Evolutionary conservation across 2,113 vertebrate genomes (phyloP).

Genomic region (Alaudala cheleensis): DNA sequence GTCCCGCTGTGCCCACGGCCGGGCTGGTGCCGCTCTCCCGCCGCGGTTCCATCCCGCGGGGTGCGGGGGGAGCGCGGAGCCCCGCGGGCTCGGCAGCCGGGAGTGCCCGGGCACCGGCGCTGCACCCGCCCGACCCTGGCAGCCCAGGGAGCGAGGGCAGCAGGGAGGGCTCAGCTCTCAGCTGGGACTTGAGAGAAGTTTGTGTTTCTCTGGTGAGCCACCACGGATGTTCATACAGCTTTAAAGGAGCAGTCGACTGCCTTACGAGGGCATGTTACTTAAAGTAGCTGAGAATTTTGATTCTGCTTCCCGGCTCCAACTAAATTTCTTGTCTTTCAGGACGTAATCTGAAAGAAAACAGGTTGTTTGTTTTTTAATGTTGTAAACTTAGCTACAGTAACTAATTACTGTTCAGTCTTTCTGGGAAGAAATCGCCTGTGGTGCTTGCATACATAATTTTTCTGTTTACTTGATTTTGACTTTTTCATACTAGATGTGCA

Average conservation of each 20-base stretch:
- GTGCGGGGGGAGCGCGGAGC: background rate
- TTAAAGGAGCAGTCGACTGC: background rate
- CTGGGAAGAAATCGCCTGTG: background rate
- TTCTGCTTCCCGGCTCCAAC: background rate
- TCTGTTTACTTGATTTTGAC: background rate
- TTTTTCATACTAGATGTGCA: background rate
- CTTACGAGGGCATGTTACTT: background rate
- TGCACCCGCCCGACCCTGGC: background rate
- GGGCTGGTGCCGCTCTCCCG: too few relatives aligned
- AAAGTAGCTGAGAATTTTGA: background rate
- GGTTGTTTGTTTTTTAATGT: background rate
- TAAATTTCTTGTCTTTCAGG: background rate
- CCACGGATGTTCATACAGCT: background rate
- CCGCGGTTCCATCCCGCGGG: background rate
- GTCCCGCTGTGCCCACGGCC: background rate
- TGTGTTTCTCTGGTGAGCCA: background rate
- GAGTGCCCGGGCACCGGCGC: background rate
- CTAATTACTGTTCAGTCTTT: background rate
- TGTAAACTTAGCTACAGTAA: background rate
- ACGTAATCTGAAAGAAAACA: background rate
- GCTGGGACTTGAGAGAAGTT: conserved; percentile 24
- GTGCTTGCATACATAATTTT: background rate
- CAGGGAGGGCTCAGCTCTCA: background rate
- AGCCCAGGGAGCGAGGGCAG: background rate
- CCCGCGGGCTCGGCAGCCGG: background rate